Percentiles rank a stretch among this genome's conserved stretches.
Evolutionary conservation across 2,797 vertebrate genomes (phyloP).

Genomic region (Tenualosa thibaudeaui): DNA sequence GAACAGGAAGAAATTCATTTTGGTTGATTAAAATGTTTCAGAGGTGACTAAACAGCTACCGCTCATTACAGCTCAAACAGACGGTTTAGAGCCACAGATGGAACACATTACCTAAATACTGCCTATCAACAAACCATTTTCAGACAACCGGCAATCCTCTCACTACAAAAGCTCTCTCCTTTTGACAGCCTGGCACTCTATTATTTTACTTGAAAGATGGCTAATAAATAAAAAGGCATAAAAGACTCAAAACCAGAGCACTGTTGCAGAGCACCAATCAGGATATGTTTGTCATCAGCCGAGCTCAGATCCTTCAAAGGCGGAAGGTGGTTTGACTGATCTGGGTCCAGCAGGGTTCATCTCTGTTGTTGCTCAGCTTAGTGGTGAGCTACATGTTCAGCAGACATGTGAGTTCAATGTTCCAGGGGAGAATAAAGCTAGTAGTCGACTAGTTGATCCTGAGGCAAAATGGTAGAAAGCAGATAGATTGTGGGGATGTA

Average conservation of each 20-base stretch:
- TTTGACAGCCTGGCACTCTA: constrained; percentile 31
- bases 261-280: constrained; percentile 26
- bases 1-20: constrained; percentile 23
- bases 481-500: neutral
- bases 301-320: constrained; percentile 32
- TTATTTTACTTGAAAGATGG: constrained; percentile 33
- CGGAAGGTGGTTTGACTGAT: constrained; percentile 29
- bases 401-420: constrained; percentile 18
- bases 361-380: constrained; percentile 31
- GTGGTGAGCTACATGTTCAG: constrained; percentile 17
- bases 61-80: neutral
- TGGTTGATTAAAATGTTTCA: constrained; percentile 20
- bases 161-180: neutral
- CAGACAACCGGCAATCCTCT: neutral
- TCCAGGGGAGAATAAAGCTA: neutral
- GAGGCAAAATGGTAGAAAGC: neutral
- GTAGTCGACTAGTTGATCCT: neutral
- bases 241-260: neutral
- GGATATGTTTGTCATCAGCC: constrained; percentile 34
- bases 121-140: constrained; percentile 20
- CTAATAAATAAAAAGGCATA: constrained; percentile 13
- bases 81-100: neutral
- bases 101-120: constrained; percentile 22
- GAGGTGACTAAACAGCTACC: constrained; percentile 18
- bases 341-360: constrained; percentile 37